These are phyloP conservation scores for Drosophila ambigua DNA, from an alignment of 1,140 invertebrate species.

Conservation along the genomic window DNA sequence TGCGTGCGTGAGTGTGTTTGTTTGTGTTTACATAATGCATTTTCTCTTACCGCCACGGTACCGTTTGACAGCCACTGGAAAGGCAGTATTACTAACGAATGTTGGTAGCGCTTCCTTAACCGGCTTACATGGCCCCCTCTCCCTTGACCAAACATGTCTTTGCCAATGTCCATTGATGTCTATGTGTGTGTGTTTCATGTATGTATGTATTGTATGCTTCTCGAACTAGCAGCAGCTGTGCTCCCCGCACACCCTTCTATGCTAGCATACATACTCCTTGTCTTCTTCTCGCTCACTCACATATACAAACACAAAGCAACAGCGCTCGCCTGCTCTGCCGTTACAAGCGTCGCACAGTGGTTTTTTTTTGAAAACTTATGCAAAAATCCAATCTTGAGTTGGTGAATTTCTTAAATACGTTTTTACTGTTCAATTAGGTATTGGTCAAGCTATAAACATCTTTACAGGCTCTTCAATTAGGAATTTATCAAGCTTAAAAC, in stretches of 20 bases:
- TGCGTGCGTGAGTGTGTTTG: constrained; percentile 11
- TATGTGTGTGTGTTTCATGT: neutral
- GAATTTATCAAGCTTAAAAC: no score
- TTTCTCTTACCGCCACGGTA: constrained; percentile 13
- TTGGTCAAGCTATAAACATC: no score
- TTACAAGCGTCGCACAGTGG: constrained; percentile 44
- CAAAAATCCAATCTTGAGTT: no score
- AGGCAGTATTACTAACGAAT: no score
- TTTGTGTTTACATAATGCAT: constrained; percentile 35
- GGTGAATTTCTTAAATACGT: no score
- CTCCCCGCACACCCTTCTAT: constrained; percentile 24
- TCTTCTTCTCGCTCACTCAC: constrained; percentile 6
- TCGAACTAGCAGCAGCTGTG: constrained; percentile 48
- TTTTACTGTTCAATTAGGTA: no score
- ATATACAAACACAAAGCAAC: constrained; percentile 14
- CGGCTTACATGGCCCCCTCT: constrained; percentile 29
- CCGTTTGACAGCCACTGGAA: no score
- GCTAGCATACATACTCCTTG: neutral
- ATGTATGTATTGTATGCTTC: constrained; percentile 47
- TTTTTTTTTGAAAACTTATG: constrained; percentile 23
- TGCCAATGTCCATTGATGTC: neutral
- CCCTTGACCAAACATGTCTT: no score
- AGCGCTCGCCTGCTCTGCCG: constrained; percentile 14
- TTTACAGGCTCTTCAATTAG: neutral
- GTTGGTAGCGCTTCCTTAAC: constrained; percentile 32